Evolutionary conservation across 1,140 invertebrate species (phyloP).

Genomic region (Drosophila leontia): DNA sequence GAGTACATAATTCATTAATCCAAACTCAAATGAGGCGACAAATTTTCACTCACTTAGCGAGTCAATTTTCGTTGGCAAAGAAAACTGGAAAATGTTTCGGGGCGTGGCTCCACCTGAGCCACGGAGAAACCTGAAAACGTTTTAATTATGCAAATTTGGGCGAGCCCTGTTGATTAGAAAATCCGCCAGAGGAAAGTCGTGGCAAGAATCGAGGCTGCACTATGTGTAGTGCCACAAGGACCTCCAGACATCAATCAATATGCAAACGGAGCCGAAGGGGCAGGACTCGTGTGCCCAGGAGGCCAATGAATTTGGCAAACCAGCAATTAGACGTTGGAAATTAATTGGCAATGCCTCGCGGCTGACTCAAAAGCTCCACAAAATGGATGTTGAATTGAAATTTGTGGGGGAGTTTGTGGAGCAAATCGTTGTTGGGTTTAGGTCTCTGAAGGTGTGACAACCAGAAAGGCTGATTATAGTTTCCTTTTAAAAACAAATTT

Average conservation of each 20-base stretch:
- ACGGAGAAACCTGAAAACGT: conserved; percentile 54
- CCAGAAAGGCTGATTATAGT: not conserved
- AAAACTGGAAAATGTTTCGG: conserved; percentile 31
- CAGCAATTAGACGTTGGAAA: conserved; percentile 73
- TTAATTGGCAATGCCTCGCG: conserved; percentile 66
- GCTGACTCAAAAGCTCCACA: conserved; percentile 16
- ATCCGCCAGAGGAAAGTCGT: conserved; percentile 51
- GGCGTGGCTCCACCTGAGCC: conserved; percentile 37
- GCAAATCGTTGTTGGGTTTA: conserved; percentile 1
- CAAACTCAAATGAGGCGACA: conserved; percentile 76
- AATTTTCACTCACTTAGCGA: conserved; percentile 74
- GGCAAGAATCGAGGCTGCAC: conserved; percentile 13
- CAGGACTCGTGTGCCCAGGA: conserved; percentile 12
- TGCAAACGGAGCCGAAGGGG: conserved; percentile 17
- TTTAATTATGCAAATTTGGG: conserved; percentile 81
- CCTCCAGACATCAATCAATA: conserved; percentile 70
- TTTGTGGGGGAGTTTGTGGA: not conserved
- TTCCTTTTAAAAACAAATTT: conserved; percentile 18
- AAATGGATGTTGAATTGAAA: conserved; percentile 11
- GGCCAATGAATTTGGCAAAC: conserved; percentile 66
- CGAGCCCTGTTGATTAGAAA: conserved; percentile 74
- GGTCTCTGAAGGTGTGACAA: not conserved
- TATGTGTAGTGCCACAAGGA: conserved; percentile 8
- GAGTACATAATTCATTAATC: conserved; percentile 77
- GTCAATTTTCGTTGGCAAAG: conserved; percentile 57